A percentile compares a stretch with the other conserved stretches of the same genome.
These are phyloP conservation scores for Gila orcuttii DNA, from an alignment of 2,113 vertebrate genomes.

Conservation along the genomic window DNA sequence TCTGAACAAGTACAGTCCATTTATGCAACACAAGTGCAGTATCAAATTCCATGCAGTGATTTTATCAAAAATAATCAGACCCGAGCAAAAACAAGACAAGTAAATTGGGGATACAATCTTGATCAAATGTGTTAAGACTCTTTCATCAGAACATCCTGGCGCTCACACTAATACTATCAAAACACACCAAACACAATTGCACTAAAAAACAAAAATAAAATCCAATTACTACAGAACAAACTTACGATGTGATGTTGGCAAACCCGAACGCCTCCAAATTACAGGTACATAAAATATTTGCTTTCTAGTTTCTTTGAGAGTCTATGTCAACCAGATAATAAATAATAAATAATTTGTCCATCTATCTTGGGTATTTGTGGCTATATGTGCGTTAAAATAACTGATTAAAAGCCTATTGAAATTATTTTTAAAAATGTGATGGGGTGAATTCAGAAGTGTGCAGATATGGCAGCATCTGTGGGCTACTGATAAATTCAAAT, in stretches of 20 bases:
- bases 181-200: conserved; percentile 30
- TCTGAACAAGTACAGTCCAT: conserved; percentile 58
- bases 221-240: conserved; percentile 7
- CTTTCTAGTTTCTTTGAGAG: background rate
- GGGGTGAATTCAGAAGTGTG: background rate
- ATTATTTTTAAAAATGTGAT: background rate
- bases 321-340: background rate
- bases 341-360: conserved; percentile 7
- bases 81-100: conserved; percentile 4
- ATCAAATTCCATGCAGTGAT: conserved; percentile 42
- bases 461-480: background rate
- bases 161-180: conserved; percentile 28
- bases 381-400: conserved; percentile 3
- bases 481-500: background rate
- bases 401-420: background rate
- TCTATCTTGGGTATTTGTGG: background rate
- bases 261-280: conserved; percentile 42
- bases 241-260: conserved; percentile 28
- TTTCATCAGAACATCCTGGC: conserved; percentile 1
- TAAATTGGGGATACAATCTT: conserved; percentile 31
- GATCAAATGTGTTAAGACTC: conserved; percentile 30
- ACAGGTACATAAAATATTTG: background rate
- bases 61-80: conserved; percentile 50
- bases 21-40: conserved; percentile 38
- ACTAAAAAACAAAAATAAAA: background rate